phyloP scores from a whole-genome alignment of 2,888 invertebrate species.

The Cataglyphis altisquamis region DNA sequence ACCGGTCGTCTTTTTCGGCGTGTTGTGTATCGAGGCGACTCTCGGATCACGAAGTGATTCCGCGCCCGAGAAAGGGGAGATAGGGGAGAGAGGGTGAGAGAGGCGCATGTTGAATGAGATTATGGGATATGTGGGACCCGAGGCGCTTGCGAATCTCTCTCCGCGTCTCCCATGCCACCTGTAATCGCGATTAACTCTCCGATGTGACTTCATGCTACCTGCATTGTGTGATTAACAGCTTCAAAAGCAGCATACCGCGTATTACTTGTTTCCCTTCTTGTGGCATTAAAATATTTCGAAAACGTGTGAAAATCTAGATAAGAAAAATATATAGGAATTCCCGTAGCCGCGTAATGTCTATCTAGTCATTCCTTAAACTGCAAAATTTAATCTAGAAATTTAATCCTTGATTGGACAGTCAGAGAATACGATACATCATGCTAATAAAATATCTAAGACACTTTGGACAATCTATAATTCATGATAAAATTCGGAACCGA shows the following conservation, averaged over 20 bases:
- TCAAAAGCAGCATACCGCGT: neutral
- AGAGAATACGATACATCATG: neutral
- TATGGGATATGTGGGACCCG: slow-evolving; percentile 30
- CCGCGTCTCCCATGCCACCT: slow-evolving; percentile 42
- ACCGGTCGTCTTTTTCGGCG: slow-evolving; percentile 59
- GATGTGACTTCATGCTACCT: slow-evolving; percentile 27
- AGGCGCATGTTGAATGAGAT: slow-evolving; percentile 11
- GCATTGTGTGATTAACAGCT: slow-evolving; percentile 25
- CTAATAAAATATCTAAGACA: neutral
- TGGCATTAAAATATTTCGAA: slow-evolving; percentile 1
- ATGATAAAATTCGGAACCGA: neutral
- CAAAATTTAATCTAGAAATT: neutral
- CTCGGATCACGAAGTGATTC: slow-evolving; percentile 41
- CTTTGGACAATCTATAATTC: neutral
- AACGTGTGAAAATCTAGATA: slow-evolving; percentile 9
- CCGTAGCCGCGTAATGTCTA: neutral
- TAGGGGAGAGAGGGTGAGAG: neutral
- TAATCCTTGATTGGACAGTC: neutral
- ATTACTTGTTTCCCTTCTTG: slow-evolving; percentile 22
- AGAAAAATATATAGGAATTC: neutral
- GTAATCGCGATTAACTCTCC: slow-evolving; percentile 37
- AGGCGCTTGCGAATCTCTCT: slow-evolving; percentile 30
- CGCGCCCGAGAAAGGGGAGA: neutral
- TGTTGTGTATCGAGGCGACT: slow-evolving; percentile 37
- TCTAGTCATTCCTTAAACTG: neutral